Evolutionary conservation across 2,113 vertebrate species (phyloP).

Genomic region (Toxotes chatareus): DNA sequence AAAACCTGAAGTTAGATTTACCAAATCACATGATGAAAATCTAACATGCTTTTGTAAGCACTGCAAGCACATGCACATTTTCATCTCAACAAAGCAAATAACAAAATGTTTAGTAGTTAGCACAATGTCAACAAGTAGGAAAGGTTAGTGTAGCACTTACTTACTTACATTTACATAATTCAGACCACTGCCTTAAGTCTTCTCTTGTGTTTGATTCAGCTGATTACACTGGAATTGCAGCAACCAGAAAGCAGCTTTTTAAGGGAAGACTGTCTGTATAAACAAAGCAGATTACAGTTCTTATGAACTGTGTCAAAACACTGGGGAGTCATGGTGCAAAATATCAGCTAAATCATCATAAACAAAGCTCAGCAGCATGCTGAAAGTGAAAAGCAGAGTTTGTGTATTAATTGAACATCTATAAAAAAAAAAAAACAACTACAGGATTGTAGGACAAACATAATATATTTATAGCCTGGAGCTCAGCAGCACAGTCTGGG

Average conservation of each 20-base stretch:
- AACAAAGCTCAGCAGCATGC: slow-evolving; percentile 6
- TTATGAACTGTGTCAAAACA: slow-evolving; percentile 9
- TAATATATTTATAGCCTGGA: slow-evolving; percentile 8
- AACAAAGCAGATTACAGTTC: slow-evolving; percentile 2
- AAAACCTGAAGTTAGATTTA: too few species aligned
- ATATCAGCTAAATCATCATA: slow-evolving; percentile 18
- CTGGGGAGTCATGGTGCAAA: background rate
- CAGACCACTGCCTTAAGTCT: background rate
- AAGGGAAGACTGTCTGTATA: background rate
- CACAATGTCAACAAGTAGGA: background rate
- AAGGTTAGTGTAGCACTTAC: background rate
- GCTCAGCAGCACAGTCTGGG: background rate
- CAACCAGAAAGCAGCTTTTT: background rate
- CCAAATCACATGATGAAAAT: background rate
- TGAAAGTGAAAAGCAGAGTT: slow-evolving; percentile 21
- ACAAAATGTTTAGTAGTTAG: too few species aligned
- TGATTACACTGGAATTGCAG: background rate
- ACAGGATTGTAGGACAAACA: slow-evolving; percentile 7
- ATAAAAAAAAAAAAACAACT: background rate
- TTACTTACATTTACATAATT: background rate
- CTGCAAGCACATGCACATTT: background rate
- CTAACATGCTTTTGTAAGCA: background rate
- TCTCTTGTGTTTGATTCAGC: background rate
- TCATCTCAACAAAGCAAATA: background rate
- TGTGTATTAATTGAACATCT: slow-evolving; percentile 32